A percentile compares a stretch with the other conserved stretches of the same genome.
Conservation (phyloP, 1,140 invertebrate species). For the Antheraea mylitta region DNA sequence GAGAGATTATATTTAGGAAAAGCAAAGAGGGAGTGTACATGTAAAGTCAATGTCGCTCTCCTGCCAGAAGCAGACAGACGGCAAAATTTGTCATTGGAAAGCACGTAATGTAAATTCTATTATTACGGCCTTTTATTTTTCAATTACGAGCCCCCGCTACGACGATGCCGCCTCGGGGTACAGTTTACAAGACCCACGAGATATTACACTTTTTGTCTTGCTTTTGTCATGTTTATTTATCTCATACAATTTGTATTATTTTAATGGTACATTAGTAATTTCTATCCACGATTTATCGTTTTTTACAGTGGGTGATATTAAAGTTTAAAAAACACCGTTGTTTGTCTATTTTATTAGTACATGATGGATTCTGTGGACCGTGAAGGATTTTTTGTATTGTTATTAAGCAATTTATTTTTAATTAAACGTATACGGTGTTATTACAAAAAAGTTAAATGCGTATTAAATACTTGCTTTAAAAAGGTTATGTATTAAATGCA, state of each 20-base stretch:
- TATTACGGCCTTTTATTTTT: slow-evolving; percentile 78
- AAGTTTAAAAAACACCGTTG: no score
- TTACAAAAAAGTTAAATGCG: no score
- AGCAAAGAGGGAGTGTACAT: slow-evolving; percentile 23
- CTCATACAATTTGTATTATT: not conserved
- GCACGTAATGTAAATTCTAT: slow-evolving; percentile 77
- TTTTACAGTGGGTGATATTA: no score
- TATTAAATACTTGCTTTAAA: no score
- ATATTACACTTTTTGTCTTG: slow-evolving; percentile 38
- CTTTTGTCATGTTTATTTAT: slow-evolving; percentile 10
- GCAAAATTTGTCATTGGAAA: slow-evolving; percentile 73
- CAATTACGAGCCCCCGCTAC: slow-evolving; percentile 68
- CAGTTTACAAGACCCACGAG: slow-evolving; percentile 51
- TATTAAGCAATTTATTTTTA: not conserved
- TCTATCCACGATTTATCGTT: not conserved
- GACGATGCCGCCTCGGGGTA: slow-evolving; percentile 59
- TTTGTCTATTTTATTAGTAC: no score
- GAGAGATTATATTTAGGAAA: slow-evolving; percentile 6
- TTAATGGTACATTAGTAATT: not conserved
- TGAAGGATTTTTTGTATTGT: not conserved
- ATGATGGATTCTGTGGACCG: no score
- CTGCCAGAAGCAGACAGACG: slow-evolving; percentile 70
- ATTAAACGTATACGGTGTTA: not conserved
- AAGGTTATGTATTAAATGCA: no score
- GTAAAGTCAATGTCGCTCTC: slow-evolving; percentile 47